phyloP scores from a whole-genome alignment of 1,140 invertebrate species.

The Achroia grisella region DNA sequence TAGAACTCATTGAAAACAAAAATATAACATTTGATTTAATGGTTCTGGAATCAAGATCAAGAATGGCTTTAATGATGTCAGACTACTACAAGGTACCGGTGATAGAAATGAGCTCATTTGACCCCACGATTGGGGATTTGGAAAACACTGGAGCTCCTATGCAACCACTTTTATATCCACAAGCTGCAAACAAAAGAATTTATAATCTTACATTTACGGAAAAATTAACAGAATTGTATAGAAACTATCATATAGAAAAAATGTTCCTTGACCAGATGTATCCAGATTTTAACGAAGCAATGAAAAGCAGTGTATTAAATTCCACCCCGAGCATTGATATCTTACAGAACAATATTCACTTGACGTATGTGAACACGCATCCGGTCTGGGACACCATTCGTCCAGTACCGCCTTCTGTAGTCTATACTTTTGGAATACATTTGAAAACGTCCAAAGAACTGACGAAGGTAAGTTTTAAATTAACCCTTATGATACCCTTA shows the following conservation, averaged over 20 bases:
- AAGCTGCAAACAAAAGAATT: background rate
- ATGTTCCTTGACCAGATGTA: background rate
- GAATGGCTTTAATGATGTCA: slow-evolving; percentile 1
- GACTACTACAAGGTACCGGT: slow-evolving; percentile 30
- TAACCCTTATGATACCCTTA: background rate
- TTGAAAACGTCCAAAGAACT: slow-evolving; percentile 32
- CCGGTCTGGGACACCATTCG: slow-evolving; percentile 63
- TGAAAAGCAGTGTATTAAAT: slow-evolving; percentile 43
- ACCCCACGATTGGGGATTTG: background rate
- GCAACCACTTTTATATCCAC: slow-evolving; percentile 33
- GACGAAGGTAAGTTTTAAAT: slow-evolving; percentile 43
- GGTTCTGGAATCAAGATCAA: no score
- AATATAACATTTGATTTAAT: no score
- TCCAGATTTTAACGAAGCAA: background rate
- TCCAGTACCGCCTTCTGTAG: slow-evolving; percentile 69
- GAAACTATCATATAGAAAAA: slow-evolving; percentile 1
- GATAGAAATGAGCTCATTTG: slow-evolving; percentile 36
- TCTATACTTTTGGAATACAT: slow-evolving; percentile 71
- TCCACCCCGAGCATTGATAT: slow-evolving; percentile 37
- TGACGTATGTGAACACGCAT: slow-evolving; percentile 74
- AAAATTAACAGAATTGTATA: slow-evolving; percentile 14
- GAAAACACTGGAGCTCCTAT: slow-evolving; percentile 15
- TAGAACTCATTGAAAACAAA: no score
- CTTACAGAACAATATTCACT: slow-evolving; percentile 46
- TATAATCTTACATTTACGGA: slow-evolving; percentile 15